Evolutionary conservation across 2,888 invertebrate species (phyloP).

Genomic region (Eucera pruinosa): DNA sequence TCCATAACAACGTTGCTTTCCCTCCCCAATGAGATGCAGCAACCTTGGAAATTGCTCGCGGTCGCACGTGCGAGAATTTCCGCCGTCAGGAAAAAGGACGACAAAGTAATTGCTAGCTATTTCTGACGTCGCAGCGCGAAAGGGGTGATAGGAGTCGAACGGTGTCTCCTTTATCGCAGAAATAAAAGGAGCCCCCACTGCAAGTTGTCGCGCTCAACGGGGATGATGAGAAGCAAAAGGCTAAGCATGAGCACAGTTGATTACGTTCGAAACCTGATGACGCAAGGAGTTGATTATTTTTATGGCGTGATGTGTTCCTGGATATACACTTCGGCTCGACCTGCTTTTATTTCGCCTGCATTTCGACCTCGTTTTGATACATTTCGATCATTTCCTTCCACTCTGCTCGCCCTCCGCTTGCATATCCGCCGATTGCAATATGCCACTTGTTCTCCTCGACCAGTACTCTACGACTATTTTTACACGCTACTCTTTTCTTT

Average conservation of each 20-base stretch:
- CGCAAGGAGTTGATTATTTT: constrained; percentile 61
- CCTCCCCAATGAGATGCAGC: constrained; percentile 1
- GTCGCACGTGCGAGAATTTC: constrained; percentile 50
- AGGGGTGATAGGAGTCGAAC: constrained; percentile 49
- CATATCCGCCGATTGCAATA: background rate
- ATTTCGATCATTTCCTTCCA: constrained; percentile 7
- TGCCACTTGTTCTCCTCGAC: too few species aligned
- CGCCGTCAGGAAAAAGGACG: constrained; percentile 32
- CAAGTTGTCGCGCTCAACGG: constrained; percentile 16
- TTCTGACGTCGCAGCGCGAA: constrained; percentile 39
- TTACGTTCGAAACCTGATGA: constrained; percentile 63
- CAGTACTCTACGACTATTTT: too few species aligned
- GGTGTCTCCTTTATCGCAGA: constrained; percentile 31
- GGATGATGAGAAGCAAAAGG: constrained; percentile 49
- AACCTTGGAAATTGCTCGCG: constrained; percentile 38
- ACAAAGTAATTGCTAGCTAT: constrained; percentile 54
- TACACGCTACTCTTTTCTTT: too few species aligned
- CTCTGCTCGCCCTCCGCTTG: background rate
- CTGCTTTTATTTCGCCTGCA: constrained; percentile 44
- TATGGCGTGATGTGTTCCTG: constrained; percentile 55
- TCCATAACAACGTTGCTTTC: constrained; percentile 7
- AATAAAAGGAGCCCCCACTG: constrained; percentile 49
- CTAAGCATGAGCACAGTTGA: constrained; percentile 58
- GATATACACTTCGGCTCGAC: constrained; percentile 43
- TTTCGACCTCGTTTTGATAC: constrained; percentile 31